Base-by-base conservation (phyloP, 2,113 vertebrate species). In the Vombatus ursinus region DNA sequence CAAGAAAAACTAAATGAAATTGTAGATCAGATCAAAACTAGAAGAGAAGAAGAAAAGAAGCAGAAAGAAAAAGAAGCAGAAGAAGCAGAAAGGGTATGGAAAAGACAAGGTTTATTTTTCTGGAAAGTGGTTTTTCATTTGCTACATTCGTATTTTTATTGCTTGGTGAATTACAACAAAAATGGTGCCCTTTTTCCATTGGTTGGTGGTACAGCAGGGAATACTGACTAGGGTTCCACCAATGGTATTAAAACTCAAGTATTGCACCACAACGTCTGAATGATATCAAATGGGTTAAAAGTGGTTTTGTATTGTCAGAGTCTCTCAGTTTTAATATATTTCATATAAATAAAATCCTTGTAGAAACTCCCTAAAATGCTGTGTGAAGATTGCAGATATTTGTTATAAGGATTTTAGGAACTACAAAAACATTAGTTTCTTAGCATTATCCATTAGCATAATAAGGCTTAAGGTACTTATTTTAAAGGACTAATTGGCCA, bases 1-100 rank as follows among this genome's bases (percentile, higher is more conserved):
- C 99, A 99, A 98, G 99, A 99, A 93, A 99, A 99, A 98, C 98
- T 99, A 93, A 99, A 99, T 95, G 99, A 99, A 99, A 99, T 99
- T 92, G 99, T 99, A 52, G 99, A 99, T 98, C 98, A 99, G 95
- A 99, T 99, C 95, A 99, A 99, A 98, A 99, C 98, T 91, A 99
- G 99, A 98, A 98, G 98, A 98, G 99, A 99, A 96, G 99, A 99
- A 94, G 99, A 99, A 96, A 99, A 99, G 95, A 98, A 94, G 94
- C 98, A 98, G 96, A 99, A 99, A 98, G 99, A 99, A 98, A 99
- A 91, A 98, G 99, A 99, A 97, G 99, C 99, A 54, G 99, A 99
- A 98, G 99, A 99, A 98, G 99, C 99, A 28, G 99, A 99, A 98
- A 99, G 99, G 98, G 99, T 99, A 97, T 50, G 92, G 77, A 89